A percentile compares a stretch with the other conserved stretches of the same genome.
phyloP scores from a whole-genome alignment of 2,797 vertebrate species.

The Epinephelus awoara region DNA sequence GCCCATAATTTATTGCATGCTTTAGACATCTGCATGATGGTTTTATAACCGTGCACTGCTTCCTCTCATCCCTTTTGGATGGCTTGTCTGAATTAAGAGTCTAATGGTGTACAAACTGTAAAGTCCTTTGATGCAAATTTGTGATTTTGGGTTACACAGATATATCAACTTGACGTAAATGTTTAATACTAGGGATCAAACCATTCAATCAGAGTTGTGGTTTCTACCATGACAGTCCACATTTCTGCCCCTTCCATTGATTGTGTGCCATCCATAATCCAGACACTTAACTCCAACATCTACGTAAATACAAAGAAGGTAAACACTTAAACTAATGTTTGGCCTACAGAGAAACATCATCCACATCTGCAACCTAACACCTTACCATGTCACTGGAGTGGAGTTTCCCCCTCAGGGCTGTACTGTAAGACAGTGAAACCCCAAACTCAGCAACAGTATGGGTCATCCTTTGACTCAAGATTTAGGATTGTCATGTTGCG shows the following conservation, averaged over 20 bases:
- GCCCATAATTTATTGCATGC: neutral
- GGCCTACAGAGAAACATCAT: constrained; percentile 7
- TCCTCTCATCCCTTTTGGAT: neutral
- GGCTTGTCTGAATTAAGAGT: neutral
- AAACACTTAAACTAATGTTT: constrained; percentile 19
- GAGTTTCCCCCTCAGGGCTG: constrained; percentile 50
- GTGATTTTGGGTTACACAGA: neutral
- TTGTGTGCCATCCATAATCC: neutral
- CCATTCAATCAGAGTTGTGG: neutral
- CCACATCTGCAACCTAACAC: constrained; percentile 43
- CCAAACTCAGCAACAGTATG: constrained; percentile 34
- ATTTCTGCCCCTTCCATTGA: neutral
- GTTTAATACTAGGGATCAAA: neutral
- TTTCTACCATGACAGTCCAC: neutral
- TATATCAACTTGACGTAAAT: neutral
- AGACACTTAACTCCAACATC: constrained; percentile 7
- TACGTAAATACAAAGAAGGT: neutral
- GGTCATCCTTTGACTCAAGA: constrained; percentile 29
- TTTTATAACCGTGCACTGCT: constrained; percentile 1
- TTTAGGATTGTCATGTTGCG: neutral
- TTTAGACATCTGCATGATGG: constrained; percentile 24
- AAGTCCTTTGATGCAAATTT: neutral
- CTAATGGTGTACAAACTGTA: neutral
- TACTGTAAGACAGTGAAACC: constrained; percentile 42
- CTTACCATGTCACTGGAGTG: constrained; percentile 29